phyloP scores from a whole-genome alignment of 2,113 vertebrate species.

The Cyanistes caeruleus region DNA sequence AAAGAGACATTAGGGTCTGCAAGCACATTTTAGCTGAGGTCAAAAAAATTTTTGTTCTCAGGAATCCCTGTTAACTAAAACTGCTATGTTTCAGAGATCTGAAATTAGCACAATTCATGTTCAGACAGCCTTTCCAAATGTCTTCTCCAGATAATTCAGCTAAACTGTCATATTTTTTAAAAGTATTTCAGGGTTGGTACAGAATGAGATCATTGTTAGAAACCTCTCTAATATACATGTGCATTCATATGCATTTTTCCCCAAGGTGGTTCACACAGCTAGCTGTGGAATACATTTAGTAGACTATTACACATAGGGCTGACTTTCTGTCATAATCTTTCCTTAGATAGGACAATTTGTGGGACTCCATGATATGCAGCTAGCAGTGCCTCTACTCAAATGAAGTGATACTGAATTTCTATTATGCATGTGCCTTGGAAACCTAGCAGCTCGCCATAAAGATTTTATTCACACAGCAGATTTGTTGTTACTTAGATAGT shows the following conservation, averaged over 20 bases:
- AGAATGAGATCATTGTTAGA: slow-evolving; percentile 70
- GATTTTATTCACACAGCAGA: slow-evolving; percentile 82
- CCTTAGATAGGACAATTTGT: slow-evolving; percentile 76
- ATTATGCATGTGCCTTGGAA: slow-evolving; percentile 81
- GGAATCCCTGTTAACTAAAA: slow-evolving; percentile 5
- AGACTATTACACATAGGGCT: slow-evolving; percentile 39
- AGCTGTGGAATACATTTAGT: slow-evolving; percentile 58
- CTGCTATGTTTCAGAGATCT: not conserved
- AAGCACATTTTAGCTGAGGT: not conserved
- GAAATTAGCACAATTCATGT: slow-evolving; percentile 44
- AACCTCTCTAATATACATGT: slow-evolving; percentile 53
- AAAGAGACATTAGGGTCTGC: not conserved
- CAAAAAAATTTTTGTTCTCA: not conserved
- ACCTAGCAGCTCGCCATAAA: slow-evolving; percentile 79
- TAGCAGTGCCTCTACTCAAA: slow-evolving; percentile 67
- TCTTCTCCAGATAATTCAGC: slow-evolving; percentile 56
- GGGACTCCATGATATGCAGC: slow-evolving; percentile 73
- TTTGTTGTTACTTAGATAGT: slow-evolving; percentile 81
- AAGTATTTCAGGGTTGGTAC: slow-evolving; percentile 45
- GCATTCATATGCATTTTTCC: slow-evolving; percentile 49
- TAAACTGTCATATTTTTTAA: slow-evolving; percentile 58
- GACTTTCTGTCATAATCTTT: slow-evolving; percentile 72
- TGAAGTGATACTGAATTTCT: slow-evolving; percentile 80
- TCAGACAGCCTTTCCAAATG: slow-evolving; percentile 44
- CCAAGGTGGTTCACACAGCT: slow-evolving; percentile 58